These are phyloP conservation scores for Chalcis sispes DNA, from an alignment of 2,888 invertebrate genomes.

Conservation along the genomic window DNA sequence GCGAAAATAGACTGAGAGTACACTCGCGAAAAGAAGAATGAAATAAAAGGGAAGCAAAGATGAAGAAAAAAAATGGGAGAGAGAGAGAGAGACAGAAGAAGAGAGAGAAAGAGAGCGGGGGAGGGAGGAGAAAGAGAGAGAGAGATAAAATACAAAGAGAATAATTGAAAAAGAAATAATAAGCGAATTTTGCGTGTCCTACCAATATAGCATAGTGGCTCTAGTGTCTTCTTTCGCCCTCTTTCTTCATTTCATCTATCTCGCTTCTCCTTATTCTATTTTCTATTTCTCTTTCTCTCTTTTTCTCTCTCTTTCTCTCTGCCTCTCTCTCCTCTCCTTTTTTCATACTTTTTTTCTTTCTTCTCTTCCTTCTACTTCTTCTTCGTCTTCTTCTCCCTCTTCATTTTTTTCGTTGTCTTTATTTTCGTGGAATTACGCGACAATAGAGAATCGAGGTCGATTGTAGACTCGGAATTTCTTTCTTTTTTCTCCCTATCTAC, in stretches of 20 bases:
- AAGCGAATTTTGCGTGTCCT: slow-evolving; percentile 11
- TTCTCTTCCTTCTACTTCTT: too few species aligned
- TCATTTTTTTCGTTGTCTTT: slow-evolving; percentile 19
- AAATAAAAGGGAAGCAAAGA: neutral
- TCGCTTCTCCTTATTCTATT: neutral
- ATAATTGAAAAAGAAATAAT: neutral
- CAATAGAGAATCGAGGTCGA: slow-evolving; percentile 50
- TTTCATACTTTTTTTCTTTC: neutral
- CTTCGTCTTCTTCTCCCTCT: neutral
- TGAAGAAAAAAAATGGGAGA: neutral
- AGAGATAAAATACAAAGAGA: too few species aligned
- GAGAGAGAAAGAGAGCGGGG: slow-evolving; percentile 1
- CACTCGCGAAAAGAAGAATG: too few species aligned
- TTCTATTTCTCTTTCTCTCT: neutral
- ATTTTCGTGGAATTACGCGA: slow-evolving; percentile 47
- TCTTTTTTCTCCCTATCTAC: too few species aligned
- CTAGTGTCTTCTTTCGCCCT: neutral
- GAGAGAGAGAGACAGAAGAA: neutral
- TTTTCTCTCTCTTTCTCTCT: neutral
- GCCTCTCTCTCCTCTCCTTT: neutral
- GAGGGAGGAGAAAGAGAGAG: neutral
- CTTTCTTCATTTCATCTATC: neutral
- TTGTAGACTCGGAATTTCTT: slow-evolving; percentile 42
- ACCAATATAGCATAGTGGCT: neutral
- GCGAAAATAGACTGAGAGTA: neutral